These are phyloP conservation scores for Telmatherina bonti DNA, from an alignment of 2,797 vertebrate species.

Conservation along the genomic window DNA sequence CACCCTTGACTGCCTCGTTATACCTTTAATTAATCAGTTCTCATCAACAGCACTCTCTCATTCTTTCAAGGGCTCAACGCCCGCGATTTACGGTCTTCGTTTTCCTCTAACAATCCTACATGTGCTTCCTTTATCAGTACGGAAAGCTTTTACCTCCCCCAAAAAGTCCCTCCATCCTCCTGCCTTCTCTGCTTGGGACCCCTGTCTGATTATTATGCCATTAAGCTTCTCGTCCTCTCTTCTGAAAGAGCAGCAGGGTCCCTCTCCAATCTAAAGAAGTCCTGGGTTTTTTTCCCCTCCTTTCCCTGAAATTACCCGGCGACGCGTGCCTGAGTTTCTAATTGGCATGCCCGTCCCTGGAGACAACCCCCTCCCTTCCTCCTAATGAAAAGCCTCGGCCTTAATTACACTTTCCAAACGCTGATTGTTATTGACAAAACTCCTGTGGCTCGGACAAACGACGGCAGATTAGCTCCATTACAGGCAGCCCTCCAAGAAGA, in stretches of 20 bases:
- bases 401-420: constrained; percentile 92
- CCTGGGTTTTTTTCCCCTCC: constrained; percentile 82
- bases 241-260: constrained; percentile 86
- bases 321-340: constrained; percentile 91
- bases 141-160: constrained; percentile 63
- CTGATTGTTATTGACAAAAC: constrained; percentile 93
- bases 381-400: constrained; percentile 91
- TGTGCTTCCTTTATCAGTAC: constrained; percentile 75
- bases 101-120: constrained; percentile 65
- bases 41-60: constrained; percentile 79
- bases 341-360: constrained; percentile 86
- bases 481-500: constrained; percentile 87
- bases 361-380: constrained; percentile 87
- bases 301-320: constrained; percentile 88
- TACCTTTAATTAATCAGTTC: constrained; percentile 87
- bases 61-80: constrained; percentile 79
- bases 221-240: constrained; percentile 83
- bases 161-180: constrained; percentile 75
- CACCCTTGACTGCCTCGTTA: constrained; percentile 84
- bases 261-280: constrained; percentile 89
- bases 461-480: constrained; percentile 90
- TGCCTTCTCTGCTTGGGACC: constrained; percentile 76
- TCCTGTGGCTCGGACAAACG: constrained; percentile 91
- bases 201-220: constrained; percentile 89
- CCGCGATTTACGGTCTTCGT: constrained; percentile 65